These are phyloP conservation scores for Yponomeuta sedellus DNA, from an alignment of 2,888 invertebrate genomes.

Conservation along the genomic window DNA sequence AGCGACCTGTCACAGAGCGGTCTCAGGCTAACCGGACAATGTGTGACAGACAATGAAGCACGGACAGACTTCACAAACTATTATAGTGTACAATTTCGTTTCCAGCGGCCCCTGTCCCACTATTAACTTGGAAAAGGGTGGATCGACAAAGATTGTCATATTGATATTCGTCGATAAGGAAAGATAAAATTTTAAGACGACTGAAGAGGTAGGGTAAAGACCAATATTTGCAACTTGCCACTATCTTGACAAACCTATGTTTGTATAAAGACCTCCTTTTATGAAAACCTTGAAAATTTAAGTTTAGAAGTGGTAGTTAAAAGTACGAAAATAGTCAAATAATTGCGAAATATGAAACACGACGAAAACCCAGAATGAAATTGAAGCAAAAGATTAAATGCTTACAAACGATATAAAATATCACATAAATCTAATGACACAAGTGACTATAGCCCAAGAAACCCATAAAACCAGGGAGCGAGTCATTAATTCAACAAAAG, in stretches of 20 bases:
- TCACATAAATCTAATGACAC: background rate
- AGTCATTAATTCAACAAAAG: slow-evolving; percentile 22
- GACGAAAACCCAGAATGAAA: no score
- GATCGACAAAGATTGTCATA: background rate
- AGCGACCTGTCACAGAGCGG: background rate
- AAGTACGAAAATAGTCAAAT: no score
- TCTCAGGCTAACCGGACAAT: background rate
- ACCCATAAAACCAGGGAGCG: slow-evolving; percentile 25
- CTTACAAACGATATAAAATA: background rate
- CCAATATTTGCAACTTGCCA: no score
- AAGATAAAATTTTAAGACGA: no score
- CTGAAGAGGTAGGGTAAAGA: no score
- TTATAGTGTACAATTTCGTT: slow-evolving; percentile 14
- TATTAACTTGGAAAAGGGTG: slow-evolving; percentile 8
- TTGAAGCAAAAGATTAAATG: no score
- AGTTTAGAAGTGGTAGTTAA: no score
- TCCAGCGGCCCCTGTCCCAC: background rate
- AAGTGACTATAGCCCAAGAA: background rate
- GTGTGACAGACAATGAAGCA: slow-evolving; percentile 17
- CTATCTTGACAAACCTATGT: no score
- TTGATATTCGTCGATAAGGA: no score
- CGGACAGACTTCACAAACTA: slow-evolving; percentile 9
- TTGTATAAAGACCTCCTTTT: no score
- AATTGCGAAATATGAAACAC: no score
- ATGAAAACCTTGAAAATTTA: no score